Percentiles rank a stretch among this genome's conserved stretches.
Evolutionary conservation across 2,888 invertebrate species (phyloP).

Genomic region (Troides aeacus): DNA sequence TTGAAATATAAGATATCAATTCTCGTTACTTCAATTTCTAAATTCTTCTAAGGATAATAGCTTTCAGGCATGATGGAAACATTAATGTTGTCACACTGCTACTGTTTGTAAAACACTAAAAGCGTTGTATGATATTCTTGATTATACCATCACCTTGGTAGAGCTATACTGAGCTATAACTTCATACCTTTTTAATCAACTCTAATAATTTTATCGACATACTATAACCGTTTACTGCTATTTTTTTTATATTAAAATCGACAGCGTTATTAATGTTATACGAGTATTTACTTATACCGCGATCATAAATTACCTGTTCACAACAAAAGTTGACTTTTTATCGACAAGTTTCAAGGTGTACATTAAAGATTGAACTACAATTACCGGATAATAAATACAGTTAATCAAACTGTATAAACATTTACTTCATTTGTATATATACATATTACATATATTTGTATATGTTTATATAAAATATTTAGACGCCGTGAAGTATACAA

Average conservation of each 20-base stretch:
- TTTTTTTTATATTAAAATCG: neutral
- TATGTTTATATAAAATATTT: neutral
- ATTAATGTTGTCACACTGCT: too few relatives aligned
- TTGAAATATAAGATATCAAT: too few relatives aligned
- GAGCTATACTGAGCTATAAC: too few relatives aligned
- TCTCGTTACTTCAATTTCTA: too few relatives aligned
- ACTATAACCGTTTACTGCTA: neutral
- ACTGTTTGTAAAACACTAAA: too few relatives aligned
- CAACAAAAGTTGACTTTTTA: slow-evolving; percentile 2
- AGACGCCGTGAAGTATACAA: neutral
- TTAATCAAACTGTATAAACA: neutral
- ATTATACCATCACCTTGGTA: too few relatives aligned
- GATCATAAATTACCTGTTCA: slow-evolving; percentile 1
- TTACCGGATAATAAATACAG: neutral
- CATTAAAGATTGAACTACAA: neutral
- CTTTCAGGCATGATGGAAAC: too few relatives aligned
- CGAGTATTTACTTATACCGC: neutral
- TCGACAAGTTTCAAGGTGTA: slow-evolving; percentile 9
- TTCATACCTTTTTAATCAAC: neutral
- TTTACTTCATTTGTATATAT: neutral
- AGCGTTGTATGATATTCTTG: too few relatives aligned
- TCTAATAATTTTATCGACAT: neutral
- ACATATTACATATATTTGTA: too few relatives aligned
- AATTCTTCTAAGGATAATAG: too few relatives aligned
- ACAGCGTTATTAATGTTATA: neutral